Conservation (phyloP, 2,797 vertebrate genomes). For the Girardinus metallicus region DNA sequence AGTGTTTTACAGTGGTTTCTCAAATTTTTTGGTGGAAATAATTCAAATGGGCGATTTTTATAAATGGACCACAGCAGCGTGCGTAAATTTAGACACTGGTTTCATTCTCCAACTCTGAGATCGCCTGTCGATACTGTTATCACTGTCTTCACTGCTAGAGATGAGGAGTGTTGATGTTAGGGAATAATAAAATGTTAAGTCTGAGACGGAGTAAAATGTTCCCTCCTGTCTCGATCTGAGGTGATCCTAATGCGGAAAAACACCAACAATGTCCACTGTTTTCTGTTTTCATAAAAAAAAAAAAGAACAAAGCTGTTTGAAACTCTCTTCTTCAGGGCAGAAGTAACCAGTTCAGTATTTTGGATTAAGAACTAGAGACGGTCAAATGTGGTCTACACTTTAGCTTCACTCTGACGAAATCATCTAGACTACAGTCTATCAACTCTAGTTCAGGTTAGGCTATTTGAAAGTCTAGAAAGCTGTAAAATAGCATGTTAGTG, state of each 20-base stretch:
- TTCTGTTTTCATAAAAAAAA: not conserved
- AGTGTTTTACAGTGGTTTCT: not conserved
- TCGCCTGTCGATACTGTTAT: not conserved
- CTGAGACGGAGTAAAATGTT: not conserved
- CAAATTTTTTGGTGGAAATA: not conserved
- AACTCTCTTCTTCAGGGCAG: not conserved
- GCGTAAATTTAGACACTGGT: not conserved
- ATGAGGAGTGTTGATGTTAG: not conserved
- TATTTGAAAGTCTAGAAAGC: not conserved
- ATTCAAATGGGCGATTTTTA: not conserved
- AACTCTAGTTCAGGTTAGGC: not conserved
- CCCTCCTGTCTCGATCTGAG: not conserved
- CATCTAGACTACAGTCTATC: not conserved
- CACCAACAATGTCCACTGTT: not conserved
- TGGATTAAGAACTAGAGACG: not conserved
- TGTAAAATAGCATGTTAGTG: not conserved
- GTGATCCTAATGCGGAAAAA: not conserved
- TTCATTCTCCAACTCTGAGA: not conserved
- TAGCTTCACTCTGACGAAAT: not conserved
- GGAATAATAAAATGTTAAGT: not conserved
- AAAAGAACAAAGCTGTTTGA: not conserved
- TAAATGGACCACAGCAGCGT: not conserved
- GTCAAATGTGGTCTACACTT: not conserved
- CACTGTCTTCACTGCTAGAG: not conserved
- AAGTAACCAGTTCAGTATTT: not conserved